These are phyloP conservation scores for Trogon surrucura DNA, from an alignment of 2,113 vertebrate species.

Conservation along the genomic window DNA sequence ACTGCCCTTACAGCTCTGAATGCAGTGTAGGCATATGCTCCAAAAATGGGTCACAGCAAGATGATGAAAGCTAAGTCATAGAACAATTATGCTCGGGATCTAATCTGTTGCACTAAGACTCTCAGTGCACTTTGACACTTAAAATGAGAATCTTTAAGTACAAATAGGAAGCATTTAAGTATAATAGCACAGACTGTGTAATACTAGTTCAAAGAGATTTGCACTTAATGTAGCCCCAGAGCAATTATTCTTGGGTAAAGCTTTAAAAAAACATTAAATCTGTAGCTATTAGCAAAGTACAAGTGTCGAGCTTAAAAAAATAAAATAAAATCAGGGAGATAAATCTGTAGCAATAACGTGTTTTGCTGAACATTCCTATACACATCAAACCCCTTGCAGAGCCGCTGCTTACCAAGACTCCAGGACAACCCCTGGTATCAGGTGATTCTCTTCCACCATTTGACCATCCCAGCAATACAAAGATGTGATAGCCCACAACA, in stretches of 20 bases:
- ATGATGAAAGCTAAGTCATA: constrained; percentile 25
- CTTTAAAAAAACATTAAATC: neutral
- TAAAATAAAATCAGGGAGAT: accelerated
- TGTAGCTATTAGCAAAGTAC: neutral
- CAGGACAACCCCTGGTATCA: neutral
- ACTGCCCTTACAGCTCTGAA: neutral
- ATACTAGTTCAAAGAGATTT: neutral
- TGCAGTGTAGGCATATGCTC: neutral
- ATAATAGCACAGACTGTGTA: neutral
- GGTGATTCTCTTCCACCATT: neutral
- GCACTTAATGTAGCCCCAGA: neutral
- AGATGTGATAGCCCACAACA: neutral
- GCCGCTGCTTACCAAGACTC: neutral
- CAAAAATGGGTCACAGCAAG: constrained; percentile 20
- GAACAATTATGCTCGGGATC: neutral
- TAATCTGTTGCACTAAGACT: constrained; percentile 12
- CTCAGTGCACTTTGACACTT: neutral
- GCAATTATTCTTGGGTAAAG: neutral
- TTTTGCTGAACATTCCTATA: neutral
- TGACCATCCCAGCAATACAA: neutral
- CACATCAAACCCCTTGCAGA: neutral
- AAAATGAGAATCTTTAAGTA: neutral
- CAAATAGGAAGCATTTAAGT: neutral
- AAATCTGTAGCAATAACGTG: neutral
- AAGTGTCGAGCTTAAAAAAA: neutral